Evolutionary conservation across 2,113 vertebrate species (phyloP).

Genomic region (Limanda limanda): DNA sequence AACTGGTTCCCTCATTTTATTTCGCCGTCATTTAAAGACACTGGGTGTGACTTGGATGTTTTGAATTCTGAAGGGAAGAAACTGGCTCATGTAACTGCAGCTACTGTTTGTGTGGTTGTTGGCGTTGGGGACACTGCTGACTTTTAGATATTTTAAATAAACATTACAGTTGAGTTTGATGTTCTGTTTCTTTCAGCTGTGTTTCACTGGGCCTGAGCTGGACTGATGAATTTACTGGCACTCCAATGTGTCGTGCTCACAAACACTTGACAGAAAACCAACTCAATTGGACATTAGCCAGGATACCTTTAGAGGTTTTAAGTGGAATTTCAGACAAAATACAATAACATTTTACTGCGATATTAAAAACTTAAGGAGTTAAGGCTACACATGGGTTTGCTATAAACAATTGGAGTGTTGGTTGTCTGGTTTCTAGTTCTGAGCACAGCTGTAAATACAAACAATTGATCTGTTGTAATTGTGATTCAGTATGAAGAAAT

Average conservation of each 20-base stretch:
- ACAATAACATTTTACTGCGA: neutral
- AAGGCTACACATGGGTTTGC: constrained; percentile 23
- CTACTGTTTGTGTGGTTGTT: constrained; percentile 37
- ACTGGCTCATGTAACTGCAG: constrained; percentile 44
- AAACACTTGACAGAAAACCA: neutral
- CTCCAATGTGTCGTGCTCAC: constrained; percentile 11
- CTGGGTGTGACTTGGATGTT: constrained; percentile 2
- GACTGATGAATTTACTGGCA: neutral
- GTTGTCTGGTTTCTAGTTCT: constrained; percentile 8
- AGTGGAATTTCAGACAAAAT: neutral
- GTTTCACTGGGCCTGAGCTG: neutral
- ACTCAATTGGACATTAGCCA: neutral
- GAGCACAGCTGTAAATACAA: neutral
- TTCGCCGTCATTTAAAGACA: constrained; percentile 3
- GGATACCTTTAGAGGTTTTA: neutral
- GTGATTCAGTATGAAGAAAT: neutral
- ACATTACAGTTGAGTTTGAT: neutral
- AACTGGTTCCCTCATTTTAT: constrained; percentile 22
- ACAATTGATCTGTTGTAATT: neutral
- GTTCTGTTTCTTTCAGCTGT: neutral
- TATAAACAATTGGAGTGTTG: neutral
- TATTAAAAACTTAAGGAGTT: neutral
- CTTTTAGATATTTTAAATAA: neutral
- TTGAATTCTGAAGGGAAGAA: constrained; percentile 2
- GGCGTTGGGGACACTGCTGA: constrained; percentile 10